Conservation (phyloP, 2,797 vertebrate genomes). For the Centroberyx gerrardi region DNA sequence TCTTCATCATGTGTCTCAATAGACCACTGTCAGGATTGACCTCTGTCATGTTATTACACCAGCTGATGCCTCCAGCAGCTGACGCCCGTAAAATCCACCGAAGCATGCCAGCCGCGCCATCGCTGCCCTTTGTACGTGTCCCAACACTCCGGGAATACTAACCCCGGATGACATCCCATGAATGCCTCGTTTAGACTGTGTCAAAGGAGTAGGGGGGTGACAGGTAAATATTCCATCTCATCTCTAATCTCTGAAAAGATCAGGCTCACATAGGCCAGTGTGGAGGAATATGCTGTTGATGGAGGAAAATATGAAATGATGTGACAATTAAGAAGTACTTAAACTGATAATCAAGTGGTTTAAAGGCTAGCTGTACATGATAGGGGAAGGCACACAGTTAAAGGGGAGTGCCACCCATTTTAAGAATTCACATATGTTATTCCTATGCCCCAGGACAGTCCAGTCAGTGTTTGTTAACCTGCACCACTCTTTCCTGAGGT, state of each 20-base stretch:
- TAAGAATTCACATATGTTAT: no score
- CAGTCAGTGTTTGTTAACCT: no score
- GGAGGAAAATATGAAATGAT: no score
- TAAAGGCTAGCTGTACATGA: no score
- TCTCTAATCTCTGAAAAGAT: slow-evolving; percentile 2
- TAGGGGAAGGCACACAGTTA: no score
- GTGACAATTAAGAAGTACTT: no score
- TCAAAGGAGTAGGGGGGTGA: slow-evolving; percentile 22
- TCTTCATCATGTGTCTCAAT: slow-evolving; percentile 20
- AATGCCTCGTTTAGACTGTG: slow-evolving; percentile 34
- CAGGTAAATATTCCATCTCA: slow-evolving; percentile 58
- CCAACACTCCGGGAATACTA: slow-evolving; percentile 55
- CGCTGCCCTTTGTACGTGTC: slow-evolving; percentile 61
- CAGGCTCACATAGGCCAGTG: no score
- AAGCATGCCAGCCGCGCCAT: slow-evolving; percentile 72
- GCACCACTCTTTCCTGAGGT: no score
- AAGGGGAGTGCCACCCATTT: no score
- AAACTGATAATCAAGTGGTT: no score
- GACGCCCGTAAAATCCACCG: slow-evolving; percentile 64
- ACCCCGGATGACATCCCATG: slow-evolving; percentile 26
- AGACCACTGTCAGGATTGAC: slow-evolving; percentile 45
- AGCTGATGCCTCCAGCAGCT: slow-evolving; percentile 72
- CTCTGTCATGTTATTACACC: slow-evolving; percentile 72
- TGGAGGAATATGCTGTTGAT: no score
- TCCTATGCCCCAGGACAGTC: no score